Evolutionary conservation across 2,113 vertebrate species (phyloP).

Genomic region (Nothocercus julius): DNA sequence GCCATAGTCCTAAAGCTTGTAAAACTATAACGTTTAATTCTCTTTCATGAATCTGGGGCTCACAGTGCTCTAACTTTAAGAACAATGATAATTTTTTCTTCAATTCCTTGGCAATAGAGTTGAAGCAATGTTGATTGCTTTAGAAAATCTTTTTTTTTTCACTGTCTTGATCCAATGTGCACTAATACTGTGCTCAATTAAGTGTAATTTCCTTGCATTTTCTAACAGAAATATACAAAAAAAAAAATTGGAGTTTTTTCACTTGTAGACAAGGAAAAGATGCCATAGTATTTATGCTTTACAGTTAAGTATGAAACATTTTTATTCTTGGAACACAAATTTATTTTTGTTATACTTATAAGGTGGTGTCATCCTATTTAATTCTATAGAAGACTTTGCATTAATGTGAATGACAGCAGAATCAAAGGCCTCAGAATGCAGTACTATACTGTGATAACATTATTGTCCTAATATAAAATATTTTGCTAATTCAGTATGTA

Average conservation of each 20-base stretch:
- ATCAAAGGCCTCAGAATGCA: background rate
- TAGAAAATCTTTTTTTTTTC: background rate
- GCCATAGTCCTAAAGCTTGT: background rate
- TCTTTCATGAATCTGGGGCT: background rate
- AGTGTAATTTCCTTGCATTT: background rate
- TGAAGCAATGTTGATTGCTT: background rate
- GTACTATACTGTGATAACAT: background rate
- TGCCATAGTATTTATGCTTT: background rate
- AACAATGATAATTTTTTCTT: background rate
- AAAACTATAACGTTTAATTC: background rate
- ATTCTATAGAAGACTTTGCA: background rate
- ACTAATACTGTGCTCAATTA: background rate
- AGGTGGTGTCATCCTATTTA: background rate
- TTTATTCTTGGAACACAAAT: background rate
- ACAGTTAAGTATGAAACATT: background rate
- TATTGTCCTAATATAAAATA: background rate
- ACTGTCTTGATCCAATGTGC: accelerated
- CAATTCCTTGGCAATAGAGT: accelerated
- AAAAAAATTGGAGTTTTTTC: background rate
- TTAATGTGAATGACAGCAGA: background rate
- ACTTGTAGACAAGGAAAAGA: background rate
- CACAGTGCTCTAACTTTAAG: background rate
- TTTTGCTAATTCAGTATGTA: background rate
- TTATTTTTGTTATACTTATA: background rate
- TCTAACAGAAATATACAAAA: background rate